phyloP scores from a whole-genome alignment of 2,797 vertebrate genomes.

The Sebastes oblongus region DNA sequence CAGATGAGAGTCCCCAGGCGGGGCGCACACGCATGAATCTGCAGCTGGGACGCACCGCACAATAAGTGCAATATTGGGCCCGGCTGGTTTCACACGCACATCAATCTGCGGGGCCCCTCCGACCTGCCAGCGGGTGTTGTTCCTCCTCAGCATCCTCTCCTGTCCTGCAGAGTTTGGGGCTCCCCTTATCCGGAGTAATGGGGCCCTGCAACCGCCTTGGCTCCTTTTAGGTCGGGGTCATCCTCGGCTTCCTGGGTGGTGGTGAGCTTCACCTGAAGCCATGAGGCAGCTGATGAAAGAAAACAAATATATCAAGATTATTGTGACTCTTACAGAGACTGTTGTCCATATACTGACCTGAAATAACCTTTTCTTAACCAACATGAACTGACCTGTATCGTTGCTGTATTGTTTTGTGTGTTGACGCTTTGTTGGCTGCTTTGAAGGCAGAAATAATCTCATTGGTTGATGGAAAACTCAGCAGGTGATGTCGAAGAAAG shows the following conservation, averaged over 20 bases:
- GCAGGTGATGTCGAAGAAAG: neutral
- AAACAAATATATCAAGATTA: neutral
- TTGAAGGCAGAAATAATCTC: neutral
- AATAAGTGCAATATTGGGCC: conserved; percentile 45
- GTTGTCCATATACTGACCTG: neutral
- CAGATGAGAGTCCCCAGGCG: conserved; percentile 25
- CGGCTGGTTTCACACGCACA: conserved; percentile 68
- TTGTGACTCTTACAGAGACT: neutral
- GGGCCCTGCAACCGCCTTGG: conserved; percentile 21
- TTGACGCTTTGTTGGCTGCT: neutral
- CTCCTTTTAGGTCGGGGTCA: neutral
- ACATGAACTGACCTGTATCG: too few species aligned
- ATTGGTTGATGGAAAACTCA: neutral
- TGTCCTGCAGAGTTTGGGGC: conserved; percentile 40
- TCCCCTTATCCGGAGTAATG: conserved; percentile 12
- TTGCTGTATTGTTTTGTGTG: too few species aligned
- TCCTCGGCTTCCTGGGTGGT: neutral
- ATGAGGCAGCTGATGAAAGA: neutral
- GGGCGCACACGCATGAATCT: conserved; percentile 54
- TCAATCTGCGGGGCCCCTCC: conserved; percentile 65
- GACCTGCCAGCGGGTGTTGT: conserved; percentile 60
- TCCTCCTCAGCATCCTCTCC: conserved; percentile 30
- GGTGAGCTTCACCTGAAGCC: conserved; percentile 19
- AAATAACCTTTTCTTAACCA: neutral
- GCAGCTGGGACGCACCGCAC: conserved; percentile 16